These are phyloP conservation scores for Falco rusticolus DNA, from an alignment of 2,797 vertebrate genomes.

Conservation along the genomic window DNA sequence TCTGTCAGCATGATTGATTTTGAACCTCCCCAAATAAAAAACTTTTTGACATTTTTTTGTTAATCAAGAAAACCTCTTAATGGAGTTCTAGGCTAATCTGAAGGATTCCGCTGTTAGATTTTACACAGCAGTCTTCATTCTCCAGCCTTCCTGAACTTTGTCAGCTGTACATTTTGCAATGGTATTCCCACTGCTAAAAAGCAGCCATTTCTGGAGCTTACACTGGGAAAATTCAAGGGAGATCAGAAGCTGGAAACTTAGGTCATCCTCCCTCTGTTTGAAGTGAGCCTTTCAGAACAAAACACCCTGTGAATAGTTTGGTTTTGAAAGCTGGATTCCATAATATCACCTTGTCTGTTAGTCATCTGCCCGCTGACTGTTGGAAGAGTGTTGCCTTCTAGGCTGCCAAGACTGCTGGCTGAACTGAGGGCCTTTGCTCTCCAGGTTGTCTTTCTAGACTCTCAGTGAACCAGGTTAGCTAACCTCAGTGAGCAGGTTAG, in stretches of 20 bases:
- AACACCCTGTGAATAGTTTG: background rate
- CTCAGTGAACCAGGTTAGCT: background rate
- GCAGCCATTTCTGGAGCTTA: background rate
- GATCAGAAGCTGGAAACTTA: background rate
- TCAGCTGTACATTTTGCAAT: background rate
- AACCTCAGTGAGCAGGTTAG: no score
- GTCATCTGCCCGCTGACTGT: background rate
- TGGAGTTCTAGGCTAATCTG: background rate
- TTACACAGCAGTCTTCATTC: background rate
- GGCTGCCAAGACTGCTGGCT: background rate
- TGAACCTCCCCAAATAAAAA: background rate
- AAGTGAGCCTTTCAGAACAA: background rate
- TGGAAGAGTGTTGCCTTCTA: background rate
- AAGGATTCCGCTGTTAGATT: background rate
- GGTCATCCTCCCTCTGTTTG: background rate
- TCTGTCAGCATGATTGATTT: background rate
- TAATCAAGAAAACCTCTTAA: background rate
- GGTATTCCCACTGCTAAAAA: background rate
- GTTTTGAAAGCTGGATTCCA: background rate
- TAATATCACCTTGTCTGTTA: background rate
- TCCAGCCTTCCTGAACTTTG: background rate
- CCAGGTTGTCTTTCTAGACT: background rate
- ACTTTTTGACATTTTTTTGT: background rate
- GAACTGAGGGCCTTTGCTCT: background rate
- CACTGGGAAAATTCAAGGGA: background rate